phyloP scores from a whole-genome alignment of 2,888 invertebrate species.

The Melieria picta region DNA sequence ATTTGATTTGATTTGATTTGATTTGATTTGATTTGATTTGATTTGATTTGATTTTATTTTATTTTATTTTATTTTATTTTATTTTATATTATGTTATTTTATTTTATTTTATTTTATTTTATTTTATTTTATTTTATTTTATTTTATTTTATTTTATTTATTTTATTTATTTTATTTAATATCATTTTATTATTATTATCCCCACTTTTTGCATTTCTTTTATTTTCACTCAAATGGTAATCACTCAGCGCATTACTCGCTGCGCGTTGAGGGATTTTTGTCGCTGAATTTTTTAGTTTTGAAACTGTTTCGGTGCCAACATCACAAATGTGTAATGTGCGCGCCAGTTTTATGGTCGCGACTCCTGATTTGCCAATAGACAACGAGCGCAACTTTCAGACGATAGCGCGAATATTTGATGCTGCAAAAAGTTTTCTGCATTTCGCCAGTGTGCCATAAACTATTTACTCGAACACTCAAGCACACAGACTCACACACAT shows the following conservation, averaged over 20 bases:
- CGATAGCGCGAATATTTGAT: background rate
- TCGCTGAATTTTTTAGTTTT: background rate
- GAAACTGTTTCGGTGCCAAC: background rate
- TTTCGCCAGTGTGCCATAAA: conserved; percentile 3
- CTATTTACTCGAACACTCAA: background rate
- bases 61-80: conserved; percentile 7
- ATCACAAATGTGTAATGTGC: background rate
- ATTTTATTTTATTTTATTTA: background rate
- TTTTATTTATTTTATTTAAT: background rate
- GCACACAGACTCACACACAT: background rate
- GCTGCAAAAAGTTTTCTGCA: background rate
- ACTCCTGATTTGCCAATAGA: background rate
- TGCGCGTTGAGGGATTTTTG: background rate
- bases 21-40: conserved; percentile 1
- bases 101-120: conserved; percentile 7
- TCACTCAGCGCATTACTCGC: background rate
- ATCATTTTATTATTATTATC: no score
- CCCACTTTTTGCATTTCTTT: background rate
- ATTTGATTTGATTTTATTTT: conserved; percentile 1
- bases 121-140: background rate
- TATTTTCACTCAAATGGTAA: background rate
- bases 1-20: background rate
- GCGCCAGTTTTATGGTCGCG: background rate
- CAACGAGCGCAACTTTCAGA: background rate
- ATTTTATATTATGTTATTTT: background rate